Conservation (phyloP, 2,797 vertebrate genomes). For the Trichosurus vulpecula region DNA sequence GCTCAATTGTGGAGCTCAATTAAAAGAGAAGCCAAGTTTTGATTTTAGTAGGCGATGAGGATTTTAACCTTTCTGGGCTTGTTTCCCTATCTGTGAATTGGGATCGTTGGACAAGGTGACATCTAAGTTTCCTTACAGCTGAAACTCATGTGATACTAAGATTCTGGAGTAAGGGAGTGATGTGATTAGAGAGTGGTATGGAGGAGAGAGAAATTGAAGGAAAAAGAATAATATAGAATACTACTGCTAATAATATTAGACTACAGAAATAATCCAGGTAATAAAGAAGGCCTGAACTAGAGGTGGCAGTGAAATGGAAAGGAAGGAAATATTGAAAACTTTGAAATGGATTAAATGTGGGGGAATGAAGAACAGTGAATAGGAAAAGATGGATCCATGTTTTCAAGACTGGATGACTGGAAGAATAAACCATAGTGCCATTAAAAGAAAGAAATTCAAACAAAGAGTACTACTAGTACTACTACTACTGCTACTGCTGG, state of each 20-base stretch:
- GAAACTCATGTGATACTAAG: not conserved
- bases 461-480: slow-evolving; percentile 17
- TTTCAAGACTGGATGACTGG: too few relatives aligned
- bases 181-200: not conserved
- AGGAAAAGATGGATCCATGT: not conserved
- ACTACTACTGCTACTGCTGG: slow-evolving; percentile 26
- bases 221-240: not conserved
- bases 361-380: not conserved
- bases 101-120: not conserved
- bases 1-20: not conserved
- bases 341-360: not conserved
- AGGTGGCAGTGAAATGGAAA: not conserved
- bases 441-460: not conserved
- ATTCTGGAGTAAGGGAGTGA: not conserved
- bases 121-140: not conserved
- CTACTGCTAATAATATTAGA: not conserved
- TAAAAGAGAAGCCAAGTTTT: not conserved
- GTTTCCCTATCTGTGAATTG: not conserved
- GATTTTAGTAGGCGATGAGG: not conserved
- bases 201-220: not conserved
- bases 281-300: not conserved
- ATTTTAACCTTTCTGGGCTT: not conserved
- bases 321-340: not conserved
- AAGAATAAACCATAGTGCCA: too few relatives aligned
- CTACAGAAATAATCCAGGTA: not conserved